A percentile compares a stretch with the other conserved stretches of the same genome.
Conservation (phyloP, 1,140 invertebrate species). For the Pseudachorutes palmiensis region DNA sequence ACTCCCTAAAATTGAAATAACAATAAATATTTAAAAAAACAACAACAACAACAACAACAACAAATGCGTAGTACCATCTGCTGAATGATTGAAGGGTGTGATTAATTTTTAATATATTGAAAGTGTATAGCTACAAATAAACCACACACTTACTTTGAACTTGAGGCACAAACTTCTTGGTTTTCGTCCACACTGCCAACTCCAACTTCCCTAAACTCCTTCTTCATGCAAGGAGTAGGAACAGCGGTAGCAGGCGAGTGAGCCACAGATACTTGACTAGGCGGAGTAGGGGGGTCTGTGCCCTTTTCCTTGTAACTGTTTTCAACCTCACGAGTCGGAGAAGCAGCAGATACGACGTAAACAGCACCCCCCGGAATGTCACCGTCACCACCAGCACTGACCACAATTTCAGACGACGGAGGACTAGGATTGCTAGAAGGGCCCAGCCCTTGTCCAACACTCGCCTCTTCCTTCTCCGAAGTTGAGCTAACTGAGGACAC, state of each 20-base stretch:
- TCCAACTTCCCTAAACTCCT: conserved; percentile 39
- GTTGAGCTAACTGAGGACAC: conserved; percentile 6
- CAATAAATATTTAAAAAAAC: background rate
- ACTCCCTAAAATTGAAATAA: conserved; percentile 13
- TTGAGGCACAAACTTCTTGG: conserved; percentile 30
- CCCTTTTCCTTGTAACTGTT: conserved; percentile 18
- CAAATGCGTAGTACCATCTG: no score
- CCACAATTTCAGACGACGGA: conserved; percentile 27
- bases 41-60: background rate
- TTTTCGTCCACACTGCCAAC: conserved; percentile 35
- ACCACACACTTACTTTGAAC: conserved; percentile 31
- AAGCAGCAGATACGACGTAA: conserved; percentile 28
- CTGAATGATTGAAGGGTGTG: background rate
- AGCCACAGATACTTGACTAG: conserved; percentile 29
- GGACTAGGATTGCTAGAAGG: conserved; percentile 8
- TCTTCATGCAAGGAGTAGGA: conserved; percentile 22
- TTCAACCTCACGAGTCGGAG: conserved; percentile 25
- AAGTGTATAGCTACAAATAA: no score
- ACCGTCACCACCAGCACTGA: conserved; percentile 26
- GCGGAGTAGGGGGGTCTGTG: background rate
- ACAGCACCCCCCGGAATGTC: conserved; percentile 17
- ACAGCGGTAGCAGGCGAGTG: conserved; percentile 15
- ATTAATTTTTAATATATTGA: no score
- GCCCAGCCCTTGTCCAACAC: conserved; percentile 14
- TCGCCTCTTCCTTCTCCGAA: conserved; percentile 9